Conservation (phyloP, 2,113 vertebrate genomes). For the Cyanistes caeruleus region DNA sequence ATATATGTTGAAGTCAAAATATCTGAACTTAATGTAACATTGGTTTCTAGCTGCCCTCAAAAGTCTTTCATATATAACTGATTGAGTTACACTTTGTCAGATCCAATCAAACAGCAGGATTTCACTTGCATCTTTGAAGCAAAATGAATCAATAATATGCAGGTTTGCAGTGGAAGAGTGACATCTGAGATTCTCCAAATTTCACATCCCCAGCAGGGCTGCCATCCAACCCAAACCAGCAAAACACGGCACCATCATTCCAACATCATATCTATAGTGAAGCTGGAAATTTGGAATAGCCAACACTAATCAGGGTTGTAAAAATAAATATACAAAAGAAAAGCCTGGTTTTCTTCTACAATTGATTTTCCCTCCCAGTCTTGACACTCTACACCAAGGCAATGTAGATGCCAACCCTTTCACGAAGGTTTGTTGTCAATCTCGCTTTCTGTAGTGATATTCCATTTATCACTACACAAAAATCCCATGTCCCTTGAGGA, state of each 20-base stretch:
- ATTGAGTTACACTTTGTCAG: neutral
- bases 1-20: neutral
- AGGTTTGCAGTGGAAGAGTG: neutral
- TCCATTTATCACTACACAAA: neutral
- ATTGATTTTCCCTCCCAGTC: neutral
- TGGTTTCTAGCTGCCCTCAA: neutral
- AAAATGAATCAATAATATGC: neutral
- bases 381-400: neutral
- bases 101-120: neutral
- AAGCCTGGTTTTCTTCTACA: neutral
- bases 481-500: fast-evolving
- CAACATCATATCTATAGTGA: neutral
- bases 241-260: neutral
- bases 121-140: neutral
- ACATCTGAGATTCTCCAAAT: neutral
- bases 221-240: neutral
- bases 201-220: neutral
- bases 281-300: neutral
- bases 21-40: neutral
- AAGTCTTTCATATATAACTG: neutral
- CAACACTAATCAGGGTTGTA: neutral
- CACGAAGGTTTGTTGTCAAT: neutral
- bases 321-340: neutral
- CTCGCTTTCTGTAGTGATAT: neutral
- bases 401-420: neutral